Percentiles rank a stretch among this genome's conserved stretches.
phyloP scores from a whole-genome alignment of 2,113 vertebrate species.

The Hirundichthys speculiger region DNA sequence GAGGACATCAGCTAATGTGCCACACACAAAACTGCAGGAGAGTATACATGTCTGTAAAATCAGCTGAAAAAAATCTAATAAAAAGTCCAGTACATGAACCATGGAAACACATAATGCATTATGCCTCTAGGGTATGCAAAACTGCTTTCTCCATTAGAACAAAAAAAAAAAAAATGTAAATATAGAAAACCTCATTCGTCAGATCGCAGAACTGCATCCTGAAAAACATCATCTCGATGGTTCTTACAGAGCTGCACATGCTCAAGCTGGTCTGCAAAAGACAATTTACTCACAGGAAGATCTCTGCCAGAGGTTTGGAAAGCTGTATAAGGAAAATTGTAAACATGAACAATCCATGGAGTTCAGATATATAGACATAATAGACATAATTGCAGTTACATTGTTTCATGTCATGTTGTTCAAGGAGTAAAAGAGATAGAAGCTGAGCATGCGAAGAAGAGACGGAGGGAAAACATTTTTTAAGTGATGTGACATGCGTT shows the following conservation, averaged over 20 bases:
- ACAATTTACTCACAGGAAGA: constrained; percentile 13
- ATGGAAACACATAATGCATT: neutral
- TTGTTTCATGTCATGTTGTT: no score
- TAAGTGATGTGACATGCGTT: no score
- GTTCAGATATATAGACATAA: no score
- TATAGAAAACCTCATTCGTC: constrained; percentile 6
- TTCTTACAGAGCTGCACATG: neutral
- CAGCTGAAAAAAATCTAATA: neutral
- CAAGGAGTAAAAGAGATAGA: no score
- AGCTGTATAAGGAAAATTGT: neutral
- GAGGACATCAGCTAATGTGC: no score
- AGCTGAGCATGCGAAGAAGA: no score
- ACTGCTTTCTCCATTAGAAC: constrained; percentile 7
- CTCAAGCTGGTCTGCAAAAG: neutral
- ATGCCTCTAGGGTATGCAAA: constrained; percentile 7
- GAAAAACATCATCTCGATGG: constrained; percentile 21
- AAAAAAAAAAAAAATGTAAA: neutral
- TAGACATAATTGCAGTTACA: no score
- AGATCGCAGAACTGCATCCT: constrained; percentile 22
- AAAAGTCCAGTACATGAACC: constrained; percentile 1
- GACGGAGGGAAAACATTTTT: no score
- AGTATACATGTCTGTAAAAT: neutral
- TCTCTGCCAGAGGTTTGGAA: neutral
- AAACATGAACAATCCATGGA: neutral
- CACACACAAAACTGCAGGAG: neutral